A percentile compares a stretch with the other conserved stretches of the same genome.
Conservation (phyloP, 2,797 vertebrate genomes). For the Selene dorsalis region DNA sequence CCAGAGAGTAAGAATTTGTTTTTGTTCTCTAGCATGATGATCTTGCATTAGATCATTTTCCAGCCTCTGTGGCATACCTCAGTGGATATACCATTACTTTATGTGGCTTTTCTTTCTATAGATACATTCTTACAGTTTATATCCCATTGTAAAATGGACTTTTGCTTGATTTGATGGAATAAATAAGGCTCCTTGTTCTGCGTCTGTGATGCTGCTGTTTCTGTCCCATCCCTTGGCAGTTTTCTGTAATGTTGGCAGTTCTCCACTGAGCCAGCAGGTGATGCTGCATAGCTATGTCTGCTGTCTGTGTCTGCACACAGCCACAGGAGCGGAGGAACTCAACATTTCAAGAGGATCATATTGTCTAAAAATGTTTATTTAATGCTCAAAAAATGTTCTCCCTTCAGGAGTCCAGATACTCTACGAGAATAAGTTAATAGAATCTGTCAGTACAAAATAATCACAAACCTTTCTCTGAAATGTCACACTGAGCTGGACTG, state of each 20-base stretch:
- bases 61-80: neutral
- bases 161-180: conserved; percentile 2
- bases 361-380: neutral
- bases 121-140: too few relatives aligned
- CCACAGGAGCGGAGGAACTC: neutral
- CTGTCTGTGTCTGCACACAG: neutral
- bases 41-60: neutral
- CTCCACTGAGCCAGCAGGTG: conserved; percentile 81
- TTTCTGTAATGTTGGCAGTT: conserved; percentile 70
- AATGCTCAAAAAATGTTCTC: neutral
- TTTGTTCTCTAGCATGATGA: conserved; percentile 1
- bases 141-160: neutral
- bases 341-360: neutral
- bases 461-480: neutral
- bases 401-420: neutral
- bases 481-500: neutral
- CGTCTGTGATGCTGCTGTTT: neutral
- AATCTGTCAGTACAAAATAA: too few relatives aligned
- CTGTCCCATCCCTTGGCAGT: conserved; percentile 19
- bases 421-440: too few relatives aligned
- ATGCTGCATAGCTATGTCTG: conserved; percentile 76
- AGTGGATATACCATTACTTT: neutral
- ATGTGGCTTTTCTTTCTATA: too few relatives aligned
- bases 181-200: neutral
- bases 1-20: neutral